A percentile compares a stretch with the other conserved stretches of the same genome.
These are phyloP conservation scores for Gonioctena quinquepunctata DNA, from an alignment of 1,140 invertebrate genomes.

Conservation along the genomic window DNA sequence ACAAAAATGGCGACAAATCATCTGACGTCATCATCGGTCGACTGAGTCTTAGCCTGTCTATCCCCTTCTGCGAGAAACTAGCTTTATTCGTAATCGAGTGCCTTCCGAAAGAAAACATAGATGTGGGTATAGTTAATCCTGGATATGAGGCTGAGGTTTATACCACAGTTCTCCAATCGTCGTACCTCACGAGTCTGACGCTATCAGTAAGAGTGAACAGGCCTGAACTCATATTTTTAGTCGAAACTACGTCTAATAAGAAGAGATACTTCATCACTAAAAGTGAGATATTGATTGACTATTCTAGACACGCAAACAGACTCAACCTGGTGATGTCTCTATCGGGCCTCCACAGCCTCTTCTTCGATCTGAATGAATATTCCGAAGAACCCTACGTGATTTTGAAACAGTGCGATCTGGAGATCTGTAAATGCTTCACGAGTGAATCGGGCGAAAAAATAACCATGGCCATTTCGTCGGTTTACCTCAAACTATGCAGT, in stretches of 20 bases:
- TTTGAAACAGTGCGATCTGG: conserved; percentile 73
- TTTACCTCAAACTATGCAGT: conserved; percentile 76
- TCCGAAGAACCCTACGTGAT: conserved; percentile 60
- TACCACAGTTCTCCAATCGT: conserved; percentile 47
- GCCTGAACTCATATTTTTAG: conserved; percentile 79
- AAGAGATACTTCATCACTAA: conserved; percentile 75
- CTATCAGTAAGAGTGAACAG: conserved; percentile 73
- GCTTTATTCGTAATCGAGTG: conserved; percentile 70
- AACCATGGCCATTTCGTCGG: conserved; percentile 63
- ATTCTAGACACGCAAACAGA: conserved; percentile 67
- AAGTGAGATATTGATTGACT: conserved; percentile 75
- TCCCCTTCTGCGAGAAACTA: conserved; percentile 72
- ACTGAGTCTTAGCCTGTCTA: conserved; percentile 71
- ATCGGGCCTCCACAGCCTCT: conserved; percentile 70
- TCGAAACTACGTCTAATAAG: conserved; percentile 68
- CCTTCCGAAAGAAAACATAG: conserved; percentile 60
- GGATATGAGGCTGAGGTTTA: conserved; percentile 60
- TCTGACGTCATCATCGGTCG: conserved; percentile 74
- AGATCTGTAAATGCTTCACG: conserved; percentile 68
- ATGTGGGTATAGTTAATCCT: conserved; percentile 70
- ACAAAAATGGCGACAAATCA: conserved; percentile 65
- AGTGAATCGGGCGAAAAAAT: conserved; percentile 68
- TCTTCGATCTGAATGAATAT: conserved; percentile 57
- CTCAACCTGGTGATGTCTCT: conserved; percentile 68
- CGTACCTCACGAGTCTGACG: conserved; percentile 61